Conservation (phyloP, 2,888 invertebrate genomes). For the Sphaerophoria rueppellii region DNA sequence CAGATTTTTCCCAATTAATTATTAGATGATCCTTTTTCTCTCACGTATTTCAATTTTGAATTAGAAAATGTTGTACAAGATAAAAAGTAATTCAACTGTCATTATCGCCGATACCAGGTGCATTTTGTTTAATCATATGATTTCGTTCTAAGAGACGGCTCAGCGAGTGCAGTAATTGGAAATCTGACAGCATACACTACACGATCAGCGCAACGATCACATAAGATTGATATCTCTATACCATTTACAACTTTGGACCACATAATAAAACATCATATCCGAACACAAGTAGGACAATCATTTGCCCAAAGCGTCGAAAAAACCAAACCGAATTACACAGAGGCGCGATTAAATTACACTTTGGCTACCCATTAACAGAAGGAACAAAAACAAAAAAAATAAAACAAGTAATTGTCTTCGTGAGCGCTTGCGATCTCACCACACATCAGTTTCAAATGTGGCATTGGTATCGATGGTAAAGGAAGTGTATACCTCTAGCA, state of each 20-base stretch:
- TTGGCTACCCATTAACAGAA: constrained; percentile 55
- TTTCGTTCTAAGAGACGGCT: constrained; percentile 1
- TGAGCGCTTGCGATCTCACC: constrained; percentile 38
- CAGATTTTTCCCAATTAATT: too few species aligned
- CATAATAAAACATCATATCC: constrained; percentile 13
- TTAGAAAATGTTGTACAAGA: background rate
- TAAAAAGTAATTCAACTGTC: background rate
- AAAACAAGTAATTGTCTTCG: constrained; percentile 69
- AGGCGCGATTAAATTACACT: constrained; percentile 72
- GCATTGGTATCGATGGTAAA: constrained; percentile 23
- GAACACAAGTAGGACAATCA: constrained; percentile 63
- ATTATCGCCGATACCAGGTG: constrained; percentile 38
- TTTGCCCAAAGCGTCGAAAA: constrained; percentile 60
- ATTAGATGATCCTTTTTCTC: too few species aligned
- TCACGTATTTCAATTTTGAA: background rate
- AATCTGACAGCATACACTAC: constrained; percentile 49
- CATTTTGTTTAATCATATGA: constrained; percentile 32
- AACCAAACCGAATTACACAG: constrained; percentile 64
- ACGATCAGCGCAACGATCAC: constrained; percentile 39
- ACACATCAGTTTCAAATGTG: constrained; percentile 32
- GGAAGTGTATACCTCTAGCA: constrained; percentile 30
- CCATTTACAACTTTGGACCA: constrained; percentile 27
- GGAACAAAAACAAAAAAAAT: constrained; percentile 44
- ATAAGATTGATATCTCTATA: constrained; percentile 61
- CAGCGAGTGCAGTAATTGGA: constrained; percentile 48